Conservation (phyloP, 1,140 invertebrate genomes). For the Leptinotarsa texana region DNA sequence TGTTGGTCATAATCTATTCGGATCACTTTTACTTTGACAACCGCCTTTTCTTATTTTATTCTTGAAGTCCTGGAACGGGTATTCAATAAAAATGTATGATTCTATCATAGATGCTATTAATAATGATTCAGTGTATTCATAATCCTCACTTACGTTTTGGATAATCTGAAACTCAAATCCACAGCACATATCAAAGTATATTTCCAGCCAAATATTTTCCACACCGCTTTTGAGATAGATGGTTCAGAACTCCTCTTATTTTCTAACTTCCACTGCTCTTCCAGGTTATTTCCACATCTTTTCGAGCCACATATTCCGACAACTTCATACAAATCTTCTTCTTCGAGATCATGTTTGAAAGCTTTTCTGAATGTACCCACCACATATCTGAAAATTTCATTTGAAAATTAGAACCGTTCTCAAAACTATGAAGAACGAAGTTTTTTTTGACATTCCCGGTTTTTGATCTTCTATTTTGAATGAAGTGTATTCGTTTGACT, state of each 20-base stretch:
- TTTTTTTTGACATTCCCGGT: too few species aligned
- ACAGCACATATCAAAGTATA: background rate
- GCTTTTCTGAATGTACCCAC: conserved; percentile 34
- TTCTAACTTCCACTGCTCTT: conserved; percentile 37
- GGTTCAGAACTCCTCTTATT: conserved; percentile 19
- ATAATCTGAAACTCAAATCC: background rate
- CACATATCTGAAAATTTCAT: conserved; percentile 36
- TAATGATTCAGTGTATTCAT: too few species aligned
- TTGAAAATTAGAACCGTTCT: too few species aligned
- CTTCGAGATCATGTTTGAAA: conserved; percentile 34
- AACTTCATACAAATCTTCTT: conserved; percentile 40
- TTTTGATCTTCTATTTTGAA: too few species aligned
- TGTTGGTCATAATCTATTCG: too few species aligned
- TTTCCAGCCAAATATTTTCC: conserved; percentile 19
- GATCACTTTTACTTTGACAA: too few species aligned
- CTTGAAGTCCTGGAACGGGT: too few species aligned
- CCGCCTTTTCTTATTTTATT: too few species aligned
- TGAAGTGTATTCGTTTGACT: too few species aligned
- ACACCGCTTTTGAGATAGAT: conserved; percentile 3
- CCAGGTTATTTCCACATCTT: conserved; percentile 39
- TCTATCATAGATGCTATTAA: too few species aligned
- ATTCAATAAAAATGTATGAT: too few species aligned
- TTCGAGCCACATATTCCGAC: conserved; percentile 35
- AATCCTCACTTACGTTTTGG: background rate
- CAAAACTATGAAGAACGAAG: too few species aligned